Evolutionary conservation across 2,888 invertebrate genomes (phyloP).

Genomic region (Scotopteryx bipunctaria): DNA sequence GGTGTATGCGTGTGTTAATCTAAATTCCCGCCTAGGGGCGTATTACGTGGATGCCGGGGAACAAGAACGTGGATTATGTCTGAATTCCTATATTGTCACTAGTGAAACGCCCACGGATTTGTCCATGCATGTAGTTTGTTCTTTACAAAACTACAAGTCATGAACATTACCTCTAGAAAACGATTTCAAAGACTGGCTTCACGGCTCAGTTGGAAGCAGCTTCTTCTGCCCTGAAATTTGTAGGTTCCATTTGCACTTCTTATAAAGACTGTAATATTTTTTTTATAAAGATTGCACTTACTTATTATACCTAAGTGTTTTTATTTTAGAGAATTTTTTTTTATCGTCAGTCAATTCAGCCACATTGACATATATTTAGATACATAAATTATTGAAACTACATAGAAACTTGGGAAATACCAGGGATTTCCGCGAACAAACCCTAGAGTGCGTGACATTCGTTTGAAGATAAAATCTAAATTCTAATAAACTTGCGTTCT

Average conservation of each 20-base stretch:
- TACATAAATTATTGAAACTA: conserved; percentile 16
- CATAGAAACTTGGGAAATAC: conserved; percentile 7
- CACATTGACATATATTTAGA: no score
- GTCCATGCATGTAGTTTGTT: no score
- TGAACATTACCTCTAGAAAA: no score
- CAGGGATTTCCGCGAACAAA: not conserved
- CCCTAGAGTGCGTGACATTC: not conserved
- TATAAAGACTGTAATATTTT: no score
- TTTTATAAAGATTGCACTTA: no score
- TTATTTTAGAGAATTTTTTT: no score
- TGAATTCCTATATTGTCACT: conserved; percentile 21
- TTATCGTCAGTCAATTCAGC: no score
- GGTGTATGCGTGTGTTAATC: conserved; percentile 32
- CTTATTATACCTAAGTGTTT: no score
- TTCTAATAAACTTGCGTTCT: not conserved
- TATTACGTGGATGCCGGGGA: conserved; percentile 23
- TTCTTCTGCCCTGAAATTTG: no score
- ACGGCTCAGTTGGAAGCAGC: no score
- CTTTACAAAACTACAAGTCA: not conserved
- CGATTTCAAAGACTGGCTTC: no score
- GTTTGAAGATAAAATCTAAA: conserved; percentile 7
- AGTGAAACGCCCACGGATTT: not conserved
- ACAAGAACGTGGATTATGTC: conserved; percentile 22
- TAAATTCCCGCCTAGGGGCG: conserved; percentile 33
- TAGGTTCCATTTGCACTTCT: no score